Base-by-base conservation (phyloP, 2,113 vertebrate species). In the Oxyruncus cristatus region DNA sequence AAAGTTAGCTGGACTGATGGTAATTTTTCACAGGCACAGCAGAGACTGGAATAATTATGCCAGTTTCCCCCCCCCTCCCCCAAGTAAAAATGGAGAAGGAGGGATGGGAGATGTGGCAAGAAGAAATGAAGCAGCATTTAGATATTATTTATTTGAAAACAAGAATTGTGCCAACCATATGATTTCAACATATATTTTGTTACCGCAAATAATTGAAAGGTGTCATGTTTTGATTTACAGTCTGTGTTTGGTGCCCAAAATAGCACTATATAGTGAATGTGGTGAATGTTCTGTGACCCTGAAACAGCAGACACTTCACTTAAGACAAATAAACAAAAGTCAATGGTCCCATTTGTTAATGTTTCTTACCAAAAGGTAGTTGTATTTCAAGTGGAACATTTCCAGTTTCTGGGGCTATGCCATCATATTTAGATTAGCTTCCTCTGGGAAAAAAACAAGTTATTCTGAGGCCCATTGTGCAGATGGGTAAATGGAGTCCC, bases 261-360 rank as follows among this genome's bases (percentile, higher is more conserved):
- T 89, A 93, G 83, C 75, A 67, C 14, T 27, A 20, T 61, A 42
- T 15, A 78, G 44, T 32, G 41, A 84, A 77, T 0, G 6, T 21
- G 66, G 80, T 78, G 49, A 85, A 85, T 53, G 44, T 26, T 81
- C 32, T 49, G 18, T 85, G 88, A 91, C 72, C 47, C 72, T 71
- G 80, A 84, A 84, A 52, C 13, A 83, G 85, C 28, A 89, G 65
- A 81, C 20, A 21, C 42, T 85, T 78, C 71, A 73, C 58, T 78
- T 88, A 84, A 90, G 52, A 71, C 30, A 92, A 91, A 91, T 62
- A 97, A 92, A 65, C 83, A 93, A 42, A 91, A 89, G 61, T 75
- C 59, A 91, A 8, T 86, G 37, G 27, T 41, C 42, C 9, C 2
- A 3, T 88, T 94, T 89, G 56, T 88, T 74, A 86, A 59, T 42